Evolutionary conservation across 1,140 invertebrate genomes (phyloP), one percentile per base, ranked within the genome.

Genomic region (Chionoecetes opilio): DNA sequence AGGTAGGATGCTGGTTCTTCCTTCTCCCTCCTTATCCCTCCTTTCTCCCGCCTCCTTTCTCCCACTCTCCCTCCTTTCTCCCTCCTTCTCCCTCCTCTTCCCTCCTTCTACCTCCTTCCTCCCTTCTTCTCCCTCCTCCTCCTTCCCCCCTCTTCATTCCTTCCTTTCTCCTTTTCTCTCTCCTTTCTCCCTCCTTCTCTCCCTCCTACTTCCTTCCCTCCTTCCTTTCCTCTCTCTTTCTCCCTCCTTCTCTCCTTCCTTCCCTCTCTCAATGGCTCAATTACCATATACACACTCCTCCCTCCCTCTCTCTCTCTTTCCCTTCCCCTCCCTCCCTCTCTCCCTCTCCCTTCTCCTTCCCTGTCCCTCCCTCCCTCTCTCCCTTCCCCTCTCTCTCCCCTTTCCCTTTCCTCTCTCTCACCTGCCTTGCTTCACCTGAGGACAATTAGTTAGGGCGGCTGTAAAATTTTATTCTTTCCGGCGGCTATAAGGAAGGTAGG

Each of bases 401-500:
- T 75, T 26, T n/a, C 2, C 11, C 63, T 21, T n/a, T 3, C n/a
- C 63, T 26, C 0, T 3, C 63, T 8, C 63, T 75, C 63, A 75
- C 63, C 63, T 46, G 41, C 14, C 41, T 14, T 46, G 41, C 14
- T 14, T 46, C 41, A 46, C 41, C 41, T 75, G 63, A 21, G 26
- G n/a, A 75, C 63, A 75, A 75, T 75, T 75, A 75, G 63, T 75
- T 0, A n/a, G 63, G 63, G 26, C 11, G 63, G 26, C 63, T 21
- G 11, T 75, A 75, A 75, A 75, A 75, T 75, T 75, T 75, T 75
- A 75, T 75, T 75, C 63, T 75, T 75, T 75, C 63, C 63, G 63
- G 63, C 63, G 26, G 21, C 63, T 21, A 8, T n/a, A 6, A 21
- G 26, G 63, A 5, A 46, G 41, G 41, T 75, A 75, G 63, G 63